Base-by-base conservation (phyloP, 2,113 vertebrate genomes). In the Phyllopteryx taeniolatus region DNA sequence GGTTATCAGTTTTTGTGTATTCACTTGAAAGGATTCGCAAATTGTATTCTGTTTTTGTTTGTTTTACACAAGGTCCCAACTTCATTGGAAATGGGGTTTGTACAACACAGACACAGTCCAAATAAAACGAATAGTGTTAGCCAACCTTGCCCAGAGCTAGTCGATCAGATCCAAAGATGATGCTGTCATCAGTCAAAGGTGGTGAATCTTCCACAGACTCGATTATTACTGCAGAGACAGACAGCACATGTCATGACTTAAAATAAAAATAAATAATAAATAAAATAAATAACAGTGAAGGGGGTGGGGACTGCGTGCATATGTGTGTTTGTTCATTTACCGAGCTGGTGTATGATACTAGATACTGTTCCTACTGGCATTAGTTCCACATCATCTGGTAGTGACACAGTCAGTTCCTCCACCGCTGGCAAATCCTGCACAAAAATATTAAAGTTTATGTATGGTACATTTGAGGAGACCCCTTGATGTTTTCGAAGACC, bases 111-210 rank as follows among this genome's bases (percentile, higher is more conserved):
- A 39, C 35, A 39, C 3, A 39, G 2, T 39, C 33, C 33, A 67
- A 44, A 44, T 39, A 39, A 39, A 39, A 39, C 6, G 35, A 27
- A 1, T 62, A 20, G 1, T 39, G 46, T 20, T 17, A 20, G 82
- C 92, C 68, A 71, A 98, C 96, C 94, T 96, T 97, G 77, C 95
- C 96, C 71, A 92, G 86, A 60, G 94, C 91, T 70, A 87, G 80
- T 13, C 93, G 88, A 72, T 95, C 90, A 72, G 91, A 91, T 47
- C 86, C 94, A 85, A 98, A 98, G 86, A 98, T 89, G 65, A 98
- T 79, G 82, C 94, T 98, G 39, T 97, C 94, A 13, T 98, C 96
- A 78, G 93, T 95, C 72, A 98, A 83, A 68, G 96, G 90, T 56
- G 93, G 95, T 0, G 93, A 83, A 43, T 94, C 94, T 80, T 85